Evolutionary conservation across 1,140 invertebrate genomes (phyloP), one percentile per base, ranked within the genome.

Genomic region (Bombus terrestris): DNA sequence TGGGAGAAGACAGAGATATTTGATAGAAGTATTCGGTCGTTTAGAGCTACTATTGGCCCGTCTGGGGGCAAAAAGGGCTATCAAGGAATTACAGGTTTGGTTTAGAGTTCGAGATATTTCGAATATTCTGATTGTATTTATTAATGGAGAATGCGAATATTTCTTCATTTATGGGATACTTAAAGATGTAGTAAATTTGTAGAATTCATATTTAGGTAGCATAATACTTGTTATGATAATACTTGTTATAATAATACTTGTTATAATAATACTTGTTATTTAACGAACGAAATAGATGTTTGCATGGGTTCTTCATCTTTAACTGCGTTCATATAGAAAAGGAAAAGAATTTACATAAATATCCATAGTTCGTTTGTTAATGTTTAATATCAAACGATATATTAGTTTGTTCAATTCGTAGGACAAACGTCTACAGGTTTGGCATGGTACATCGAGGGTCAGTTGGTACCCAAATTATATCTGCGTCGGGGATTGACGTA

Each of bases 371-470:
- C 15, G 18, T 41, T 9, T n/a, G 5, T 37, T 43, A 15, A 8
- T 8, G 35, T 35, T 22, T 35, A 1, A 22, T 22, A 37, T 13
- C 39, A 18, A 59, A 22, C 15, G 0, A 2, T 22, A 28, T 81
- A 66, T 3, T 59, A 74, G 74, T 13, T 57, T 39, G 1, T 9
- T 66, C 22, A 28, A 43, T 32, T 93, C 84, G 73, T 76, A 96
- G 95, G 95, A 53, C 96, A 96, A 93, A 95, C 97, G 5, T 96
- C 96, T 13, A 96, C 96, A 66, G 95, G 96, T 53, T 92, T 97
- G 32, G 96, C 96, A 3, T 98, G 97, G 97, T 98, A 98, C 94
- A 97, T 98, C 66, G 99, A 99, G 94, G 98, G 98, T 0, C 96
- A 97, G 91, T 94, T 99, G 81, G 96, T 97, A 39, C 98, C 98